phyloP scores from a whole-genome alignment of 2,113 vertebrate species.

The Thermophis baileyi region DNA sequence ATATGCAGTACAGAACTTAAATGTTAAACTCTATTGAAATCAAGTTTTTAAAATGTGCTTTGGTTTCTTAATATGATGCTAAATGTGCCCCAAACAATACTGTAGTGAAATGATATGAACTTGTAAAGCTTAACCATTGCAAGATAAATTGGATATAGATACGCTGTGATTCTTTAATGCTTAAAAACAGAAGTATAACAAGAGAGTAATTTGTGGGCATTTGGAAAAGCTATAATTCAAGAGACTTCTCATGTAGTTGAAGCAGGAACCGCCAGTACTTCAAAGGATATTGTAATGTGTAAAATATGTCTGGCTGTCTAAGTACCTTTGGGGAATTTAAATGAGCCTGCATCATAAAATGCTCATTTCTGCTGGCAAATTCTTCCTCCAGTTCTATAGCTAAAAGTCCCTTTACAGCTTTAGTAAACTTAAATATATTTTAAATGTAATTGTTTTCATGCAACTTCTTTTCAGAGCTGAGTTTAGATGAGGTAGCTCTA shows the following conservation, averaged over 20 bases:
- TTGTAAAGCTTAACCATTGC: slow-evolving; percentile 45
- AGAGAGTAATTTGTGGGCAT: slow-evolving; percentile 39
- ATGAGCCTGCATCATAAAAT: slow-evolving; percentile 40
- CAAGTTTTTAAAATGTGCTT: slow-evolving; percentile 24
- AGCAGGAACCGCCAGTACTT: slow-evolving; percentile 38
- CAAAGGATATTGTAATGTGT: slow-evolving; percentile 27
- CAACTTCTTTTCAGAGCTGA: slow-evolving; percentile 21
- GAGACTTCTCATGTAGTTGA: slow-evolving; percentile 37
- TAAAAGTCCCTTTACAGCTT: slow-evolving; percentile 20
- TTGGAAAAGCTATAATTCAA: slow-evolving; percentile 47
- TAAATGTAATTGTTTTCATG: slow-evolving; percentile 24
- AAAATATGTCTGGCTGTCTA: slow-evolving; percentile 37
- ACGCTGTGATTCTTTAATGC: slow-evolving; percentile 25
- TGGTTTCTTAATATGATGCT: slow-evolving; percentile 45
- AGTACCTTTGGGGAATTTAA: slow-evolving; percentile 1
- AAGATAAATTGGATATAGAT: slow-evolving; percentile 47
- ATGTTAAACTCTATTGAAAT: neutral
- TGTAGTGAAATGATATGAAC: slow-evolving; percentile 47
- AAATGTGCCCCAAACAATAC: slow-evolving; percentile 50
- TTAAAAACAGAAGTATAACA: slow-evolving; percentile 54
- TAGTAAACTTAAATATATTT: slow-evolving; percentile 19
- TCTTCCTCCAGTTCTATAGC: slow-evolving; percentile 2
- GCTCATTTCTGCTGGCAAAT: neutral
- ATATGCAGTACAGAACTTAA: neutral
- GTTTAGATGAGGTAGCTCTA: slow-evolving; percentile 10